Conservation (phyloP, 2,888 invertebrate species). For the Metacarcinus magister region DNA sequence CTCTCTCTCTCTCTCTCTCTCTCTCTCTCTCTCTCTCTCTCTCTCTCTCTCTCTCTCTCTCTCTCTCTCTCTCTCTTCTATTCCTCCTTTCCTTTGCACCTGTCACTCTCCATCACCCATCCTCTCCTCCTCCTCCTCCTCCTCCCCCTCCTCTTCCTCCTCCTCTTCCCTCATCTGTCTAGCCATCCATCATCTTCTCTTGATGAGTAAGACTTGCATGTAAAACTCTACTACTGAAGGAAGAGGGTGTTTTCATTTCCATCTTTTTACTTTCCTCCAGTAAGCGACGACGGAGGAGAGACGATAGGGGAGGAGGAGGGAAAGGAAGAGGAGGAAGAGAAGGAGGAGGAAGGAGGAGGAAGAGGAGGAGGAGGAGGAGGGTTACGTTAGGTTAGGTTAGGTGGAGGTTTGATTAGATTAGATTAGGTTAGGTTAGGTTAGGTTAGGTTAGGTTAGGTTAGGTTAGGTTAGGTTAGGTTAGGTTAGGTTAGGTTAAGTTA, state of each 20-base stretch:
- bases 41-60: slow-evolving; percentile 12
- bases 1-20: slow-evolving; percentile 26
- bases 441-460: no score
- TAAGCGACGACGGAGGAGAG: not conserved
- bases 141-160: no score
- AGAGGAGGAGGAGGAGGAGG: not conserved
- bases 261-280: not conserved
- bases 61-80: no score
- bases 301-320: not conserved
- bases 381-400: not conserved
- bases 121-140: not conserved
- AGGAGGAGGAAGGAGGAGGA: not conserved
- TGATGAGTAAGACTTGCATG: not conserved
- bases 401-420: no score
- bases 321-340: not conserved
- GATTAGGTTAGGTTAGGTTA: no score
- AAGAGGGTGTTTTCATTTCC: not conserved
- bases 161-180: not conserved
- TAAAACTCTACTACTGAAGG: not conserved
- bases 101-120: not conserved
- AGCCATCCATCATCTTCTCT: slow-evolving; percentile 13
- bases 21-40: slow-evolving; percentile 26
- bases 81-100: not conserved
- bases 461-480: no score
- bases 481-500: no score